phyloP scores from a whole-genome alignment of 2,888 invertebrate species.

The Leptopilina myrica region DNA sequence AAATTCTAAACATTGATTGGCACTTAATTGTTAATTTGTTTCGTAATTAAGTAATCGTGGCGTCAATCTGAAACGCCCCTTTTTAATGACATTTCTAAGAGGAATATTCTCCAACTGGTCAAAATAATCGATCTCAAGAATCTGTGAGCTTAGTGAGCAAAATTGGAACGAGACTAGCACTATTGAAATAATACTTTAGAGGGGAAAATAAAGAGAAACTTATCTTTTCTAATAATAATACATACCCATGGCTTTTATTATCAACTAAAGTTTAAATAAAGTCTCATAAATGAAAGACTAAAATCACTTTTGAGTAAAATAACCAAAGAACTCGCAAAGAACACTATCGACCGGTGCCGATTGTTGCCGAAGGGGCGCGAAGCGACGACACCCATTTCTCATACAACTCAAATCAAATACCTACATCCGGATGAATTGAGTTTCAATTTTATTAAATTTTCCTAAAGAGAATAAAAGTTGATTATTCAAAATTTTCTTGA shows the following conservation, averaged over 20 bases:
- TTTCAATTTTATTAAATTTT: not conserved
- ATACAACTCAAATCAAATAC: not conserved
- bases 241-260: constrained; percentile 41
- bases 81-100: constrained; percentile 67
- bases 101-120: constrained; percentile 19
- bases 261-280: constrained; percentile 36
- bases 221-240: constrained; percentile 25
- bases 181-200: not conserved
- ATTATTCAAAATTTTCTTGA: no score
- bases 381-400: constrained; percentile 44
- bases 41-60: constrained; percentile 32
- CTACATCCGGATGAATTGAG: not conserved
- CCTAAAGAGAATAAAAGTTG: not conserved
- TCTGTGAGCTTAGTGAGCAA: not conserved
- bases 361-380: constrained; percentile 30
- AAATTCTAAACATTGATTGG: constrained; percentile 19
- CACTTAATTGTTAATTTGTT: constrained; percentile 24
- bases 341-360: constrained; percentile 39
- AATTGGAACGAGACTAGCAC: not conserved
- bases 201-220: not conserved
- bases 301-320: constrained; percentile 25
- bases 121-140: constrained; percentile 1
- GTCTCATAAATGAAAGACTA: constrained; percentile 26
- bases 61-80: constrained; percentile 62
- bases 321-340: constrained; percentile 30